Conservation (phyloP, 2,113 vertebrate genomes). For the Gobius niger region DNA sequence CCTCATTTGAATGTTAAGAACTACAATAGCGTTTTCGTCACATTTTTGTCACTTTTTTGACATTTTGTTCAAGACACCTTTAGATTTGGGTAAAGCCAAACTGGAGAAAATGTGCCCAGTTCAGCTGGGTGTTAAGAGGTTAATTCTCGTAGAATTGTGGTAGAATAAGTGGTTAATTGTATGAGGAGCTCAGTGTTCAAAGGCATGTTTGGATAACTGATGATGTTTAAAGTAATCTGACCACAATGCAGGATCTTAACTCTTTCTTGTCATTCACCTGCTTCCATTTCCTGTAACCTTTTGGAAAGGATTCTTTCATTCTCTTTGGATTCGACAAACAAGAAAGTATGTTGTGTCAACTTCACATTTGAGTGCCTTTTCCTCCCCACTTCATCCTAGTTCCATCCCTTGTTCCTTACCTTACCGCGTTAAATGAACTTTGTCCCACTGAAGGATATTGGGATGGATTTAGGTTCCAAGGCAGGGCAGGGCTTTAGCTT, state of each 20-base stretch:
- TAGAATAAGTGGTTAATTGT: constrained; percentile 18
- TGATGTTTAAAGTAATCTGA: constrained; percentile 52
- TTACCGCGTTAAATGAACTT: constrained; percentile 49
- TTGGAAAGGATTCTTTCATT: constrained; percentile 56
- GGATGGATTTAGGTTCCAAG: neutral
- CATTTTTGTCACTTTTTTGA: too few relatives aligned
- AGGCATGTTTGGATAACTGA: constrained; percentile 58
- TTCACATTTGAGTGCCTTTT: constrained; percentile 57
- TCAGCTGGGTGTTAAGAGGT: too few relatives aligned
- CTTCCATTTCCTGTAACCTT: constrained; percentile 65
- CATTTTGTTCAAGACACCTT: too few relatives aligned
- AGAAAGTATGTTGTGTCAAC: constrained; percentile 69
- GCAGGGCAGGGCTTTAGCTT: constrained; percentile 34
- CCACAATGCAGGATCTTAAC: constrained; percentile 65
- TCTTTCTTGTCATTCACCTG: constrained; percentile 54
- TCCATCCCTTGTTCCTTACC: constrained; percentile 3
- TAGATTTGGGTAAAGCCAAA: too few relatives aligned
- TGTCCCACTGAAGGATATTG: constrained; percentile 30
- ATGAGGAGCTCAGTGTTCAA: constrained; percentile 66
- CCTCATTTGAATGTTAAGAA: too few relatives aligned
- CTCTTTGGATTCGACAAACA: constrained; percentile 32
- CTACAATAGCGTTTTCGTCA: too few relatives aligned
- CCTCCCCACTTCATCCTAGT: constrained; percentile 12
- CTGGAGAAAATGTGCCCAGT: too few relatives aligned
- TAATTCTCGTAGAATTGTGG: too few relatives aligned